Evolutionary conservation across 2,888 invertebrate genomes (phyloP).

Genomic region (Apamea anceps): DNA sequence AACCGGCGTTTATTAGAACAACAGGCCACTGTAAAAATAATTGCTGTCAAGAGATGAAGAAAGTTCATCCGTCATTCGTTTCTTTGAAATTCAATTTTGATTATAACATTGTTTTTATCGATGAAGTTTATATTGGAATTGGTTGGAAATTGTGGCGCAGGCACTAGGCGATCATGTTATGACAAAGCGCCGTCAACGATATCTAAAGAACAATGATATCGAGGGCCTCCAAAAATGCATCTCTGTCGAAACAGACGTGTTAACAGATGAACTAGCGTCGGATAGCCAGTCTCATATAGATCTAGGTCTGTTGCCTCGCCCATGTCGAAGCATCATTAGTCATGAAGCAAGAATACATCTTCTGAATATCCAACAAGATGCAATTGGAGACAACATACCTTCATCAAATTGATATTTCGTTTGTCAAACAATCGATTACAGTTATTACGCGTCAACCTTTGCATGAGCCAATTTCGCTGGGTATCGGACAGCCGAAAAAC

Average conservation of each 20-base stretch:
- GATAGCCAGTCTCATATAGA: slow-evolving; percentile 34
- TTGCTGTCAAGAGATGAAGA: slow-evolving; percentile 65
- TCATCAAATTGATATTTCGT: not conserved
- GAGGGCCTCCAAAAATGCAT: slow-evolving; percentile 30
- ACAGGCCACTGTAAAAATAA: slow-evolving; percentile 65
- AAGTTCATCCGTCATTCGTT: slow-evolving; percentile 38
- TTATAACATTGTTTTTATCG: slow-evolving; percentile 30
- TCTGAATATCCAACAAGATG: slow-evolving; percentile 5
- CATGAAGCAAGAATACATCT: not conserved
- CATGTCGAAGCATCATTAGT: slow-evolving; percentile 19
- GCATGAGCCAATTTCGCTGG: slow-evolving; percentile 58
- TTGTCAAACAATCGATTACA: slow-evolving; percentile 20
- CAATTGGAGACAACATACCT: not conserved
- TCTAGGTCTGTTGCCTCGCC: slow-evolving; percentile 1
- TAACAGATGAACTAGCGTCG: slow-evolving; percentile 39
- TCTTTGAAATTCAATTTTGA: slow-evolving; percentile 47
- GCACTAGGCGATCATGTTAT: slow-evolving; percentile 11
- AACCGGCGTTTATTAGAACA: slow-evolving; percentile 62
- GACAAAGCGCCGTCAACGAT: slow-evolving; percentile 19
- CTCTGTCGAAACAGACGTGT: slow-evolving; percentile 29
- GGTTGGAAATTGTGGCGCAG: not conserved
- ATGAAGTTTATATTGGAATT: slow-evolving; percentile 44
- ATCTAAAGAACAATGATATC: slow-evolving; percentile 8
- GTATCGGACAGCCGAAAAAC: slow-evolving; percentile 61
- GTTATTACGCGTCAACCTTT: slow-evolving; percentile 16